Evolutionary conservation across 2,888 invertebrate genomes (phyloP).

Genomic region (Sarcophaga subvicina): DNA sequence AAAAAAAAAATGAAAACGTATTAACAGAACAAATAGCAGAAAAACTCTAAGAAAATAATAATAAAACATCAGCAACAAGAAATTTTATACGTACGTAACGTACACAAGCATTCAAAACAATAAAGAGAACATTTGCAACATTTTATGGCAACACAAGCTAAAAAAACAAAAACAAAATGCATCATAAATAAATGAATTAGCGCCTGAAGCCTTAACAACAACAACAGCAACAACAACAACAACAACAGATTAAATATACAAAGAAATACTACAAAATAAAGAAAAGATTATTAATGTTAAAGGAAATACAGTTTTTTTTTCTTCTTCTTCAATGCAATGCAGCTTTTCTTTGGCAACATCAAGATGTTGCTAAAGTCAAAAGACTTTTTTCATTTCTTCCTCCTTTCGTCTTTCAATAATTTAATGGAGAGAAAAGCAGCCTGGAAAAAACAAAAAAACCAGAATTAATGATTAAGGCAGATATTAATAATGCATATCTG

Average conservation of each 20-base stretch:
- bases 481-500: slow-evolving; percentile 23
- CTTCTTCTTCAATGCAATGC: neutral
- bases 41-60: slow-evolving; percentile 25
- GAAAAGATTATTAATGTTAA: slow-evolving; percentile 51
- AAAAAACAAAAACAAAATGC: neutral
- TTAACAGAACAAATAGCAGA: slow-evolving; percentile 34
- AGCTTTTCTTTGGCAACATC: slow-evolving; percentile 44
- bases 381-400: slow-evolving; percentile 11
- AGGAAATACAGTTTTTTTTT: slow-evolving; percentile 58
- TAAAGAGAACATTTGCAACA: slow-evolving; percentile 59
- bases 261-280: slow-evolving; percentile 22
- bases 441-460: neutral
- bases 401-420: too few relatives aligned
- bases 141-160: slow-evolving; percentile 4
- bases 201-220: slow-evolving; percentile 66
- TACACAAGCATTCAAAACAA: slow-evolving; percentile 8
- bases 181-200: slow-evolving; percentile 71
- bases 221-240: neutral
- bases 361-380: slow-evolving; percentile 38
- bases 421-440: neutral
- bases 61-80: slow-evolving; percentile 33
- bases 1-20: neutral
- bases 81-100: slow-evolving; percentile 22
- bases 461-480: slow-evolving; percentile 34
- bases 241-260: neutral